Evolutionary conservation across 2,888 invertebrate genomes (phyloP), one percentile per base, ranked within the genome.

Genomic region (Apamea sordens): DNA sequence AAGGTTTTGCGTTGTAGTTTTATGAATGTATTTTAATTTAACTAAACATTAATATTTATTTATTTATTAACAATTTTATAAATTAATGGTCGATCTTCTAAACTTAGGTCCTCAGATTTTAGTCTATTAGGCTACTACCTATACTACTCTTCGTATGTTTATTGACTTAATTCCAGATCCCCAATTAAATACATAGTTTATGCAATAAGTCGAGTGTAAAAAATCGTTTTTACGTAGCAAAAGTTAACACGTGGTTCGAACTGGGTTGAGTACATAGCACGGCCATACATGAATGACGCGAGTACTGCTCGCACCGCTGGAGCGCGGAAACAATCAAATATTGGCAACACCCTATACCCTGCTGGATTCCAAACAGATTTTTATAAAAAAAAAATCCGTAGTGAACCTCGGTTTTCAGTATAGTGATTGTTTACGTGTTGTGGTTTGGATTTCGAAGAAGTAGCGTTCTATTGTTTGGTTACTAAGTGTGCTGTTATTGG

Each of bases 251-350:
- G 75, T 77, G 76, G 77, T 80, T 76, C 61, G 70, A 72, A 71
- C 73, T 74, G 69, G 80, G 73, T 80, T 81, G 86, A 77, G 74
- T 80, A 81, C 85, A 86, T 87, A 83, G 77, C 76, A 81, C 72
- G 64, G 76, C 79, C 70, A 81, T 82, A 88, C 83, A 87, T 82
- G 85, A 82, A 61, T 76, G 86, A 84, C 86, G 87, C 82, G 89
- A 76, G 76, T 84, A 82, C 79, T 83, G 67, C 83, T 85, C 88
- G 90, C 86, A 82, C 82, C 90, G 67, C n/a, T 86, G 89, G 87
- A 90, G 90, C 90, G 88, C 70, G 83, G 86, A 85, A 88, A 88
- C 90, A 91, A 91, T 91, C 91, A 90, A 90, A 91, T 90, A 89
- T 86, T 91, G 88, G 87, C 83, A 88, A 86, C 85, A 84, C 80